A percentile compares a stretch with the other conserved stretches of the same genome.
phyloP scores from a whole-genome alignment of 2,797 vertebrate genomes.

The Cyclopterus lumpus region DNA sequence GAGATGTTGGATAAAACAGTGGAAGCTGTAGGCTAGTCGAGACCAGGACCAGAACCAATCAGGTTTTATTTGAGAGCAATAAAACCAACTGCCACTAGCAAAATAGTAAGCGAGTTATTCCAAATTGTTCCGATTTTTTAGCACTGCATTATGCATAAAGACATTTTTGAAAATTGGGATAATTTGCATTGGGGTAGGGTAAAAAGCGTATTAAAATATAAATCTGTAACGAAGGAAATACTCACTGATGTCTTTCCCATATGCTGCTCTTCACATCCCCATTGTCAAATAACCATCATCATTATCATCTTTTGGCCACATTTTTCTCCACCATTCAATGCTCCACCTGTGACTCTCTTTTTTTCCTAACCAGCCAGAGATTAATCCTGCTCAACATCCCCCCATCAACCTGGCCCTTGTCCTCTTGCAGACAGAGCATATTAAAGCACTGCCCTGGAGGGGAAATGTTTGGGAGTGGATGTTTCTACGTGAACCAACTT shows the following conservation, averaged over 20 bases:
- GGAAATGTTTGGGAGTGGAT: conserved; percentile 50
- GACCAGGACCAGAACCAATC: conserved; percentile 35
- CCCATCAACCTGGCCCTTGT: conserved; percentile 29
- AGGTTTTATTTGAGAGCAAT: conserved; percentile 46
- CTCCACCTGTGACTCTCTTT: background rate
- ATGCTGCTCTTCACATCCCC: background rate
- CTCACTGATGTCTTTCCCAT: background rate
- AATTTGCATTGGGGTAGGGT: conserved; percentile 11
- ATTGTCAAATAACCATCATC: background rate
- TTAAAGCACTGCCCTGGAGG: conserved; percentile 45
- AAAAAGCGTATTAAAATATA: conserved; percentile 10
- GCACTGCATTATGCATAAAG: conserved; percentile 37
- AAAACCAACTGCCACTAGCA: conserved; percentile 41
- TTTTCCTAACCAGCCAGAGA: conserved; percentile 29
- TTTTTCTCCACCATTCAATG: background rate
- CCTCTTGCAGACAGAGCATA: conserved; percentile 36
- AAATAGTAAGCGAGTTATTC: conserved; percentile 26
- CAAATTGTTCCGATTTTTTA: conserved; percentile 29
- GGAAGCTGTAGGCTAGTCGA: conserved; percentile 35
- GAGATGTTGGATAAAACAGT: conserved; percentile 40
- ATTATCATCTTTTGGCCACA: conserved; percentile 11
- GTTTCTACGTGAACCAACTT: conserved; percentile 32
- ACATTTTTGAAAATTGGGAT: conserved; percentile 8
- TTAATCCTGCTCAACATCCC: conserved; percentile 32
- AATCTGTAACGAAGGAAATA: background rate